These are phyloP conservation scores for Caenorhabditis tropicalis DNA, from an alignment of 1,140 invertebrate genomes.

Conservation along the genomic window DNA sequence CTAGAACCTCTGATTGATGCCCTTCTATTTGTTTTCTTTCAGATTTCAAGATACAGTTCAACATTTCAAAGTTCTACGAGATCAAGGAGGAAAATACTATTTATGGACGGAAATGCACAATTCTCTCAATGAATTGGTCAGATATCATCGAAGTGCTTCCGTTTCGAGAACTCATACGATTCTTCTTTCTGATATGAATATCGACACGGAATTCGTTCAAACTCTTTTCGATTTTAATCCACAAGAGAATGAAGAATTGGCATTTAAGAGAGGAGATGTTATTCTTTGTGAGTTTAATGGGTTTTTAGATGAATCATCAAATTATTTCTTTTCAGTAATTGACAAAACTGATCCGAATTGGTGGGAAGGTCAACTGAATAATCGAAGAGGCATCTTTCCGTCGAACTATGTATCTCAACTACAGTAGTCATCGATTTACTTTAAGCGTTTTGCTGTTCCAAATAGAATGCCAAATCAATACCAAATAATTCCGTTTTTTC, in stretches of 20 bases:
- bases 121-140: slow-evolving; percentile 97
- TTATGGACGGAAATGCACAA: slow-evolving; percentile 99
- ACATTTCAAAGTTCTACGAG: slow-evolving; percentile 96
- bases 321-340: slow-evolving; percentile 68
- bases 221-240: slow-evolving; percentile 96
- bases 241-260: slow-evolving; percentile 92
- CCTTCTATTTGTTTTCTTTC: no score
- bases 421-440: no score
- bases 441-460: no score
- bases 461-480: no score
- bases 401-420: slow-evolving; percentile 71
- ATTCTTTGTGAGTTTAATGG: slow-evolving; percentile 80
- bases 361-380: slow-evolving; percentile 72
- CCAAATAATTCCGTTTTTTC: no score
- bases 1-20: no score
- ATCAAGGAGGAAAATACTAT: slow-evolving; percentile 97
- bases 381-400: slow-evolving; percentile 66
- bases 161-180: slow-evolving; percentile 78
- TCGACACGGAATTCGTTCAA: slow-evolving; percentile 80
- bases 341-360: slow-evolving; percentile 70
- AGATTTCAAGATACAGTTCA: slow-evolving; percentile 96
- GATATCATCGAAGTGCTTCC: slow-evolving; percentile 80
- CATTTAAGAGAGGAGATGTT: slow-evolving; percentile 92
- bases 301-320: not conserved
- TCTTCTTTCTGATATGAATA: slow-evolving; percentile 91